phyloP scores from a whole-genome alignment of 2,113 vertebrate genomes.

The Callospermophilus lateralis region DNA sequence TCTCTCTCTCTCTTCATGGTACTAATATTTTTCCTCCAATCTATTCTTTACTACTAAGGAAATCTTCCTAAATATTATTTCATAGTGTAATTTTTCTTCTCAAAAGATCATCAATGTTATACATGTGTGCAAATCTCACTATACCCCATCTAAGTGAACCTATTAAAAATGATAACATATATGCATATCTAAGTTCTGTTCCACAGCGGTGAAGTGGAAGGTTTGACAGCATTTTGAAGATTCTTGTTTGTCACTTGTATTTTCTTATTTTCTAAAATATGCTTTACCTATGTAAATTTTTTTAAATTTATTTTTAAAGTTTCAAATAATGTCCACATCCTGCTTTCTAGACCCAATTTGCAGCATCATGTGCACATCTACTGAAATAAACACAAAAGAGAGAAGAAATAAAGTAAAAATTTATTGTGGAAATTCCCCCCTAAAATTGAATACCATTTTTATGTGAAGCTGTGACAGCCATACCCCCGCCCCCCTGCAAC shows the following conservation, averaged over 20 bases:
- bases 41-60: background rate
- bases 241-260: background rate
- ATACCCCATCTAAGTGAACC: background rate
- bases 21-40: background rate
- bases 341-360: background rate
- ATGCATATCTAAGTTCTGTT: background rate
- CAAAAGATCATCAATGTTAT: background rate
- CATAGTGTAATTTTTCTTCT: conserved; percentile 4
- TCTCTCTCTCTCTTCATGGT: background rate
- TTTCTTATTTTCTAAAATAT: conserved; percentile 36
- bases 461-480: background rate
- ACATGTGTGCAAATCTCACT: background rate
- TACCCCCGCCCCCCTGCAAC: too few relatives aligned
- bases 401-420: background rate
- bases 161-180: background rate
- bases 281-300: background rate
- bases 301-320: background rate
- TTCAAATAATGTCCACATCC: background rate
- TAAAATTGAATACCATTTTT: background rate
- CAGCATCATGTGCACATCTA: background rate
- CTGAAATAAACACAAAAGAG: background rate
- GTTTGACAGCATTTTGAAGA: background rate
- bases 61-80: conserved; percentile 27
- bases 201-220: background rate
- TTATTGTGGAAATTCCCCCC: background rate